Evolutionary conservation across 2,888 invertebrate genomes (phyloP).

Genomic region (Leucoma salicis): DNA sequence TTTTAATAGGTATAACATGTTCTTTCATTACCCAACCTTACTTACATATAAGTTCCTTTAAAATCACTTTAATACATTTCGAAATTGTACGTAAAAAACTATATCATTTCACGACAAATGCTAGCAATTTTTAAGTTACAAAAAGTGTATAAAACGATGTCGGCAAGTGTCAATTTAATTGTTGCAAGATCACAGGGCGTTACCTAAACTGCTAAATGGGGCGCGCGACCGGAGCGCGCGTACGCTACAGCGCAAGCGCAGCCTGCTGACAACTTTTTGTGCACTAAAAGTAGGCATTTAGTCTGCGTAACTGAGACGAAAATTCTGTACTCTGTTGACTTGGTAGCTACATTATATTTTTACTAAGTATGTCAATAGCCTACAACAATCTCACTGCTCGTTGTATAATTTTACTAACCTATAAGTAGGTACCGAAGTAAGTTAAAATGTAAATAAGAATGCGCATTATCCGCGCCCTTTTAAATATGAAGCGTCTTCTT

Average conservation of each 20-base stretch:
- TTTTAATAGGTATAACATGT: too few species aligned
- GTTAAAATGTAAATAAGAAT: too few species aligned
- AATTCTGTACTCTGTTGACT: slow-evolving; percentile 13
- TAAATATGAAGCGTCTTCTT: too few species aligned
- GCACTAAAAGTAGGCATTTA: slow-evolving; percentile 26
- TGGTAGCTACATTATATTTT: slow-evolving; percentile 3
- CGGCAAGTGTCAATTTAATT: slow-evolving; percentile 10
- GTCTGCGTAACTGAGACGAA: slow-evolving; percentile 29
- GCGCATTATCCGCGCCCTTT: too few species aligned
- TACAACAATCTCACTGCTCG: background rate
- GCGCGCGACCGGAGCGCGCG: background rate
- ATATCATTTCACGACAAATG: background rate
- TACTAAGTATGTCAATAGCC: background rate
- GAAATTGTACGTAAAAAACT: too few species aligned
- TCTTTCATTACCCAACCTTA: too few species aligned
- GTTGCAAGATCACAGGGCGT: slow-evolving; percentile 14
- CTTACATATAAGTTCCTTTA: too few species aligned
- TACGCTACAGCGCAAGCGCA: slow-evolving; percentile 3
- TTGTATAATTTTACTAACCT: background rate
- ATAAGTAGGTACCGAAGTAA: too few species aligned
- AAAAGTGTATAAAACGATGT: background rate
- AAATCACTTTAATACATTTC: too few species aligned
- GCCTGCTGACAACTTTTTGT: slow-evolving; percentile 30
- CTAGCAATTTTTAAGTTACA: background rate
- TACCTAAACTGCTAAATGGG: slow-evolving; percentile 7